Conservation (phyloP, 2,797 vertebrate species). For the Lemur catta region DNA sequence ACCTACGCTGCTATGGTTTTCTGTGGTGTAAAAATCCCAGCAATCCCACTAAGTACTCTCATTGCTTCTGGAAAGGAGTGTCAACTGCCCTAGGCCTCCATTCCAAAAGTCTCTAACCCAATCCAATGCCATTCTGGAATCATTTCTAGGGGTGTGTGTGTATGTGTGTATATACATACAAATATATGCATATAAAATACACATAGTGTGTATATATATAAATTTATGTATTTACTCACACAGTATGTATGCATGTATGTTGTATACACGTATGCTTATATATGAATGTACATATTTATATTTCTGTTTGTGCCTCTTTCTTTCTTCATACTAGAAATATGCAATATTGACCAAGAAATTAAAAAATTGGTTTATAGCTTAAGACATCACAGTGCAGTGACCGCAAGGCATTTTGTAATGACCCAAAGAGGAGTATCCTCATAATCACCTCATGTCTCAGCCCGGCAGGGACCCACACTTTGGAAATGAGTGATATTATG, state of each 20-base stretch:
- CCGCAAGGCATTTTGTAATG: neutral
- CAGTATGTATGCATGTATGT: neutral
- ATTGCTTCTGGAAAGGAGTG: neutral
- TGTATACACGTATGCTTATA: neutral
- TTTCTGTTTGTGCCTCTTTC: neutral
- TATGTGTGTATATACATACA: neutral
- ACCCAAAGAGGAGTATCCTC: neutral
- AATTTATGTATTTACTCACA: neutral
- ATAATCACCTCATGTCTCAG: neutral
- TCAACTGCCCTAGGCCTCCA: neutral
- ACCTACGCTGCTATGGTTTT: neutral
- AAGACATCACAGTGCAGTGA: neutral
- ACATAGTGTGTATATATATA: neutral
- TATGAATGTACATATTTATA: neutral
- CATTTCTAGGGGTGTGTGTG: neutral
- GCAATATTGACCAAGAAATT: neutral
- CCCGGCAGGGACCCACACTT: neutral
- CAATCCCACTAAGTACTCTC: neutral
- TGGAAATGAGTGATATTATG: neutral
- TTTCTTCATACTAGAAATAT: constrained; percentile 15
- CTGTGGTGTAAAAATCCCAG: neutral
- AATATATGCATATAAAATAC: neutral
- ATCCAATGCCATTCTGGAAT: neutral
- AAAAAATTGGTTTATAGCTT: neutral
- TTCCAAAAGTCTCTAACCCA: neutral